A percentile compares a stretch with the other conserved stretches of the same genome.
phyloP scores from a whole-genome alignment of 2,888 invertebrate species.

The Pandemis cinnamomeana region DNA sequence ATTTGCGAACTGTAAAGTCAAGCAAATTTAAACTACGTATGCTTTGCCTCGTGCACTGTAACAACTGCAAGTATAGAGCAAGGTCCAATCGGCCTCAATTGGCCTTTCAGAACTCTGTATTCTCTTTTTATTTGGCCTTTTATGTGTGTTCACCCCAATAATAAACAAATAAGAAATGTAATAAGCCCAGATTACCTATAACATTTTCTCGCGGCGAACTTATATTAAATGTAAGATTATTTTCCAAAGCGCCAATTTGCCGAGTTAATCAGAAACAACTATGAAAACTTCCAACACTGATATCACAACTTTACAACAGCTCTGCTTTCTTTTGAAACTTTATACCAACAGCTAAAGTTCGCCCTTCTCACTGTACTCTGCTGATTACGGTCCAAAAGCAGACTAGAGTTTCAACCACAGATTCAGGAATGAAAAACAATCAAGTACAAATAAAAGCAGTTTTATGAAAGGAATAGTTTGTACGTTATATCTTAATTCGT shows the following conservation, averaged over 20 bases:
- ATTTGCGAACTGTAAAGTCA: too few species aligned
- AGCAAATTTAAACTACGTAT: too few species aligned
- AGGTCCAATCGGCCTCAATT: too few species aligned
- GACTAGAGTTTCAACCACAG: not conserved
- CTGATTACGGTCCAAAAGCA: not conserved
- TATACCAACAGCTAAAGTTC: constrained; percentile 22
- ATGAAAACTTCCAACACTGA: constrained; percentile 13
- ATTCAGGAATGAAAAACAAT: not conserved
- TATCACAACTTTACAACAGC: constrained; percentile 4
- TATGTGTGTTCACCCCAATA: too few species aligned
- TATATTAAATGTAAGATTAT: not conserved
- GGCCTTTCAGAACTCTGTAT: too few species aligned
- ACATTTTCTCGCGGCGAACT: not conserved
- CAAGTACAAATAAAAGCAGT: not conserved
- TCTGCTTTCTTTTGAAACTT: constrained; percentile 17
- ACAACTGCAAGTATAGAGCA: too few species aligned
- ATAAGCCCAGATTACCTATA: constrained; percentile 1
- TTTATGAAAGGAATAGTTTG: not conserved
- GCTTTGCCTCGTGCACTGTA: too few species aligned
- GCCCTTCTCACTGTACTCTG: not conserved
- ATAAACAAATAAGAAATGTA: not conserved
- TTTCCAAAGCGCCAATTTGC: constrained; percentile 1
- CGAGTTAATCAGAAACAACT: constrained; percentile 1
- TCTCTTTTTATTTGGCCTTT: too few species aligned
- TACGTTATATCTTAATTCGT: not conserved